Conservation (phyloP, 2,888 invertebrate species). For the Melieria omissa region DNA sequence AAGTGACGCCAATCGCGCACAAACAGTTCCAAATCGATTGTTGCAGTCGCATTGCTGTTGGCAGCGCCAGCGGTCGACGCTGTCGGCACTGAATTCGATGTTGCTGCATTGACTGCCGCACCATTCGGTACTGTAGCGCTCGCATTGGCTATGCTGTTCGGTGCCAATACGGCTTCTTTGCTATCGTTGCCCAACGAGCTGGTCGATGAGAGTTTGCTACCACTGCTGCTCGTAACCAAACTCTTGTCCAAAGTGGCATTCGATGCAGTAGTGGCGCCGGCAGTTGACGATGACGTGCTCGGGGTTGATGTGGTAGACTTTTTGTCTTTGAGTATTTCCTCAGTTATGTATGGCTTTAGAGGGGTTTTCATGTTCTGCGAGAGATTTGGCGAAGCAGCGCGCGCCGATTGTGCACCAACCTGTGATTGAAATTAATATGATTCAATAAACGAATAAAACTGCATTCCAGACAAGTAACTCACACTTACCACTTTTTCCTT, state of each 20-base stretch:
- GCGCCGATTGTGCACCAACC: conserved; percentile 62
- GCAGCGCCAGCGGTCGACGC: background rate
- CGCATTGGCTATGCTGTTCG: background rate
- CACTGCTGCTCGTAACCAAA: conserved; percentile 33
- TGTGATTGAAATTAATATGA: conserved; percentile 36
- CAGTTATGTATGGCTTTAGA: conserved; percentile 57
- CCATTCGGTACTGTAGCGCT: background rate
- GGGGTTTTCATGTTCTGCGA: conserved; percentile 59
- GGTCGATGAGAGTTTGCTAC: conserved; percentile 38
- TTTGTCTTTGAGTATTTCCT: conserved; percentile 59
- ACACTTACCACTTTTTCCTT: conserved; percentile 82
- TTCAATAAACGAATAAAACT: conserved; percentile 2
- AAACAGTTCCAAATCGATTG: conserved; percentile 72
- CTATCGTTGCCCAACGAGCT: conserved; percentile 23
- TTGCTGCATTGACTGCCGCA: no score
- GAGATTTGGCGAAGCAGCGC: conserved; percentile 66
- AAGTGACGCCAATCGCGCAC: conserved; percentile 91
- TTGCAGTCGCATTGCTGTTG: conserved; percentile 9
- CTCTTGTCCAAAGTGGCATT: conserved; percentile 27
- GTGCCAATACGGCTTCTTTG: conserved; percentile 26
- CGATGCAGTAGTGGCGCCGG: conserved; percentile 41
- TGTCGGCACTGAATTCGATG: background rate
- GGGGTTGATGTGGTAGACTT: conserved; percentile 40
- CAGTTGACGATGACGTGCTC: conserved; percentile 29
- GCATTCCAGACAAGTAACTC: background rate